phyloP scores from a whole-genome alignment of 2,888 invertebrate genomes.

The Lycia hirtaria region DNA sequence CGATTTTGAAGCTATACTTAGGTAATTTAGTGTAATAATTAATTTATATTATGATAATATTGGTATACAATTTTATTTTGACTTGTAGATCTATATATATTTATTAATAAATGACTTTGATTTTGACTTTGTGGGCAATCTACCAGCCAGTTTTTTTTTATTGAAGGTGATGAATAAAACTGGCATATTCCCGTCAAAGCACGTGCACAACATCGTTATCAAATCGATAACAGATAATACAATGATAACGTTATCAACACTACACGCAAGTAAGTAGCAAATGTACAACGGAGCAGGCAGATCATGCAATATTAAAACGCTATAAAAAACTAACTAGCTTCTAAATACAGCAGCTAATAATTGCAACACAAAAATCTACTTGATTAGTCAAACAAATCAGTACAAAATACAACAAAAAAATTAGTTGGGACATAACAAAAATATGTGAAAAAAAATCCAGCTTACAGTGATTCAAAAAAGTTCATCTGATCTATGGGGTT shows the following conservation, averaged over 20 bases:
- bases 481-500: slow-evolving; percentile 85
- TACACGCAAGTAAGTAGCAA: slow-evolving; percentile 6
- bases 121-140: no score
- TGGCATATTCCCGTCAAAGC: slow-evolving; percentile 5
- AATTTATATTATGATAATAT: no score
- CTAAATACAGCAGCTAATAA: background rate
- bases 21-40: no score
- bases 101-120: no score
- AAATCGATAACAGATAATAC: slow-evolving; percentile 14
- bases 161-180: no score
- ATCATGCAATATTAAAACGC: slow-evolving; percentile 6
- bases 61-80: no score
- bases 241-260: slow-evolving; percentile 15
- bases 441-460: slow-evolving; percentile 54
- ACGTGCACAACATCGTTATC: slow-evolving; percentile 16
- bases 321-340: background rate
- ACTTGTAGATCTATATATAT: no score
- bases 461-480: slow-evolving; percentile 85
- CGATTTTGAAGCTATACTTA: no score
- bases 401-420: slow-evolving; percentile 42
- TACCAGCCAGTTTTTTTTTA: no score
- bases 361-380: slow-evolving; percentile 38
- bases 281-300: background rate
- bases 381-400: slow-evolving; percentile 48
- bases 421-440: slow-evolving; percentile 50